Conservation (phyloP, 1,140 invertebrate genomes). For the Maconellicoccus hirsutus region DNA sequence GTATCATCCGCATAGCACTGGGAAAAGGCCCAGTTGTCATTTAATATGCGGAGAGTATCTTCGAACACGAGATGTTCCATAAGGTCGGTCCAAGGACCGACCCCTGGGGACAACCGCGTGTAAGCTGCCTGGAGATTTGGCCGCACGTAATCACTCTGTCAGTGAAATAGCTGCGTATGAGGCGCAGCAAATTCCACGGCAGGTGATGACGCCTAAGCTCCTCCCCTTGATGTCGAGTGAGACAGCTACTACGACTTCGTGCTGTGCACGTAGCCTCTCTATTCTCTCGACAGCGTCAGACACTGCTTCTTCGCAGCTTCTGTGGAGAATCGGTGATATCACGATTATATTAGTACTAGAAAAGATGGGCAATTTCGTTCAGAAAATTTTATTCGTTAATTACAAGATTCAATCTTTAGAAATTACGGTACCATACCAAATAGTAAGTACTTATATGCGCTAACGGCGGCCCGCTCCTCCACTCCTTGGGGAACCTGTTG, state of each 20-base stretch:
- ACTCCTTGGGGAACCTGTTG: too few species aligned
- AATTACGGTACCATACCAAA: too few species aligned
- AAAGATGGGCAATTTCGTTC: too few species aligned
- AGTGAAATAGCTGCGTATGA: not conserved
- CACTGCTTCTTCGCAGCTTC: not conserved
- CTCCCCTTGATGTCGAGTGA: conserved; percentile 3
- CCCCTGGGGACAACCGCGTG: conserved; percentile 12
- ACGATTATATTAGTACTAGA: too few species aligned
- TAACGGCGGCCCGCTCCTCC: too few species aligned
- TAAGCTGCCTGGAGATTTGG: not conserved
- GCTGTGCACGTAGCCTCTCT: not conserved
- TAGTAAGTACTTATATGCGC: too few species aligned
- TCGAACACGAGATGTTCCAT: conserved; percentile 16
- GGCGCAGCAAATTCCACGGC: not conserved
- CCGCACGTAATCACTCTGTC: not conserved
- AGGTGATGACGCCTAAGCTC: not conserved
- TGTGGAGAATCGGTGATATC: too few species aligned
- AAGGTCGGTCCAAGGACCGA: conserved; percentile 6
- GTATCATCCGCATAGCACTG: conserved; percentile 1
- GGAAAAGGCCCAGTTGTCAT: not conserved
- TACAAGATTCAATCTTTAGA: too few species aligned
- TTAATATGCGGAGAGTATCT: not conserved
- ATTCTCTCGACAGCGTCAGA: not conserved
- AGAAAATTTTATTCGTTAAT: too few species aligned
- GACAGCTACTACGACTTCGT: not conserved